These are phyloP conservation scores for Caenorhabditis sinica DNA, from an alignment of 2,888 invertebrate species.

Conservation along the genomic window DNA sequence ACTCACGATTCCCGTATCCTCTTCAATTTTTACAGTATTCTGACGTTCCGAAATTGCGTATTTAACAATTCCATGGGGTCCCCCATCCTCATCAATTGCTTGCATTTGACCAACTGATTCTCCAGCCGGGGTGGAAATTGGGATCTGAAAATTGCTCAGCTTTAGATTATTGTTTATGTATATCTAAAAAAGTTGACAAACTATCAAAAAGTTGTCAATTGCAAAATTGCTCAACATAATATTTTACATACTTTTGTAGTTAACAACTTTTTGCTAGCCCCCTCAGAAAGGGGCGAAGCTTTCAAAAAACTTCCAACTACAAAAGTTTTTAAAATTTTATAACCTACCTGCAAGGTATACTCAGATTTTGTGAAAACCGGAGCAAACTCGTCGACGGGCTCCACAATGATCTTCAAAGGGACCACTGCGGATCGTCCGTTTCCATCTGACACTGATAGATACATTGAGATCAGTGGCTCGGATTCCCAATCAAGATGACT, in stretches of 20 bases:
- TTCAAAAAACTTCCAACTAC: too few relatives aligned
- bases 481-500: conserved; percentile 93
- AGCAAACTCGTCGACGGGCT: conserved; percentile 94
- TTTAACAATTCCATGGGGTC: conserved; percentile 67
- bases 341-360: conserved; percentile 88
- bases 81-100: conserved; percentile 74
- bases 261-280: too few relatives aligned
- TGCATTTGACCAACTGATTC: conserved; percentile 88
- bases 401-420: conserved; percentile 84
- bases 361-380: conserved; percentile 94
- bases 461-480: conserved; percentile 53
- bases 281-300: too few relatives aligned
- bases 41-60: conserved; percentile 59
- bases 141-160: conserved; percentile 59
- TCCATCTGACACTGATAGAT: conserved; percentile 88
- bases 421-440: conserved; percentile 86
- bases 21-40: conserved; percentile 69
- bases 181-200: too few relatives aligned
- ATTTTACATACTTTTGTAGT: too few relatives aligned
- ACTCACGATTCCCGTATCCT: conserved; percentile 73
- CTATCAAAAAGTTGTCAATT: too few relatives aligned
- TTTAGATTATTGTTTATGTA: neutral
- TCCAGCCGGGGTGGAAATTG: conserved; percentile 85
- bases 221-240: too few relatives aligned
- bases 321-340: too few relatives aligned